A percentile compares a stretch with the other conserved stretches of the same genome.
Conservation (phyloP, 2,113 vertebrate genomes). For the Neogobius melanostomus region DNA sequence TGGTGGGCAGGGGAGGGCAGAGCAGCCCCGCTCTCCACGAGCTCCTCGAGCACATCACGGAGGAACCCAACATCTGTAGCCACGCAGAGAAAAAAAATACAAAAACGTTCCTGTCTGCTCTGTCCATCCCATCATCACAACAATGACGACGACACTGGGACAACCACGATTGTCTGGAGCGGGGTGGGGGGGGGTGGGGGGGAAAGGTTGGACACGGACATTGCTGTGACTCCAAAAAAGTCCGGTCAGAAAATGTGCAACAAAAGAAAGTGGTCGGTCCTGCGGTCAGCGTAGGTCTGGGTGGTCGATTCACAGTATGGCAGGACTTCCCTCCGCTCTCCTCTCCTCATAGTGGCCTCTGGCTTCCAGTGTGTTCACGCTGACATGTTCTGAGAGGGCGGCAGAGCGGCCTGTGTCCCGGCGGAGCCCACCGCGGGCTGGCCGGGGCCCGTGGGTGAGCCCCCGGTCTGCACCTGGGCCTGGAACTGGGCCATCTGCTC, state of each 20-base stretch:
- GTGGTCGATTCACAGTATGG: conserved; percentile 63
- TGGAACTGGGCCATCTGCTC: conserved; percentile 98
- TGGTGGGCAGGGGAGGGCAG: conserved; percentile 4
- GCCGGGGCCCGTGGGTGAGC: conserved; percentile 79
- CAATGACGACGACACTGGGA: neutral
- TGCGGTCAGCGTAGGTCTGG: conserved; percentile 37
- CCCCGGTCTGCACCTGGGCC: conserved; percentile 90
- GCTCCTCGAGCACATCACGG: conserved; percentile 7
- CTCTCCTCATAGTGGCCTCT: conserved; percentile 12
- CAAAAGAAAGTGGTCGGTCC: conserved; percentile 43
- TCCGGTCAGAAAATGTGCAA: conserved; percentile 69
- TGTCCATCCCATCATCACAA: conserved; percentile 3
- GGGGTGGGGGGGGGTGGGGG: neutral
- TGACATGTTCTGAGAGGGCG: conserved; percentile 54
- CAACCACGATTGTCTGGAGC: conserved; percentile 68
- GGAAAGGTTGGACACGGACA: conserved; percentile 38
- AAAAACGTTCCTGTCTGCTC: conserved; percentile 32
- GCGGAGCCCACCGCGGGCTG: conserved; percentile 76
- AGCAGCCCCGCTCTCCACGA: conserved; percentile 7
- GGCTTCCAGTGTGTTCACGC: conserved; percentile 37
- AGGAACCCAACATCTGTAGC: neutral
- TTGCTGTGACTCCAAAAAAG: conserved; percentile 29
- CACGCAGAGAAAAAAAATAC: neutral
- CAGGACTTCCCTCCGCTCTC: conserved; percentile 23
- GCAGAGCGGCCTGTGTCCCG: conserved; percentile 31